A percentile compares a stretch with the other conserved stretches of the same genome.
phyloP scores from a whole-genome alignment of 1,140 invertebrate genomes.

The Drosophila kurseongensis region DNA sequence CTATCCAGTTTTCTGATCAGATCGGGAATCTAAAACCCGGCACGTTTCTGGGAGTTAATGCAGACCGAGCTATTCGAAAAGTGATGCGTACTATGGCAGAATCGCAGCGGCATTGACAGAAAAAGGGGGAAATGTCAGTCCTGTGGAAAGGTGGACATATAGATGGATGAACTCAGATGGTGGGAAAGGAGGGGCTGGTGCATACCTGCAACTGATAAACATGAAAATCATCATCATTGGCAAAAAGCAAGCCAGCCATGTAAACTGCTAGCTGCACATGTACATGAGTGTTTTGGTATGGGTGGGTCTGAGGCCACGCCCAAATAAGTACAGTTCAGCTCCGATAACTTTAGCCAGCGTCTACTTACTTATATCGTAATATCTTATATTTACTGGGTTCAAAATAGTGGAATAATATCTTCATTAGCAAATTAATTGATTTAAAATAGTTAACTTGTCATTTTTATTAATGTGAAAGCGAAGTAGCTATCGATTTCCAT shows the following conservation, averaged over 20 bases:
- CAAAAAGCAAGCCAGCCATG: conserved; percentile 40
- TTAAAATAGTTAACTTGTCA: too few relatives aligned
- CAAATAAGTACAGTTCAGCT: conserved; percentile 13
- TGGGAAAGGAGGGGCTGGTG: neutral
- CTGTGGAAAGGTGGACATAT: conserved; percentile 10
- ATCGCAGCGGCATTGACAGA: conserved; percentile 43
- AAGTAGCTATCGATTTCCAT: too few relatives aligned
- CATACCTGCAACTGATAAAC: conserved; percentile 46
- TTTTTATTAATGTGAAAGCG: too few relatives aligned
- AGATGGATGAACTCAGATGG: conserved; percentile 8
- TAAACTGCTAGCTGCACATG: conserved; percentile 3
- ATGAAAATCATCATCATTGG: conserved; percentile 44
- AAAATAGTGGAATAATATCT: too few relatives aligned
- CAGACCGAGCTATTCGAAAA: conserved; percentile 51
- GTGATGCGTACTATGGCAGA: conserved; percentile 48
- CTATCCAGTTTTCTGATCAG: conserved; percentile 5
- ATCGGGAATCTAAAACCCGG: conserved; percentile 18
- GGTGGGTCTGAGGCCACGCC: conserved; percentile 6
- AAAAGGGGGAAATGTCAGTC: conserved; percentile 14
- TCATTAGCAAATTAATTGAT: too few relatives aligned
- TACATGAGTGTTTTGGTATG: conserved; percentile 5
- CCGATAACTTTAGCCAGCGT: neutral
- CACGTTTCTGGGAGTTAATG: conserved; percentile 50
- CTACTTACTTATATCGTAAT: too few relatives aligned
- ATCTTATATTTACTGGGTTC: too few relatives aligned